Percentiles rank a stretch among this genome's conserved stretches.
phyloP scores from a whole-genome alignment of 2,113 vertebrate genomes.

The Thalassarche chlororhynchos region DNA sequence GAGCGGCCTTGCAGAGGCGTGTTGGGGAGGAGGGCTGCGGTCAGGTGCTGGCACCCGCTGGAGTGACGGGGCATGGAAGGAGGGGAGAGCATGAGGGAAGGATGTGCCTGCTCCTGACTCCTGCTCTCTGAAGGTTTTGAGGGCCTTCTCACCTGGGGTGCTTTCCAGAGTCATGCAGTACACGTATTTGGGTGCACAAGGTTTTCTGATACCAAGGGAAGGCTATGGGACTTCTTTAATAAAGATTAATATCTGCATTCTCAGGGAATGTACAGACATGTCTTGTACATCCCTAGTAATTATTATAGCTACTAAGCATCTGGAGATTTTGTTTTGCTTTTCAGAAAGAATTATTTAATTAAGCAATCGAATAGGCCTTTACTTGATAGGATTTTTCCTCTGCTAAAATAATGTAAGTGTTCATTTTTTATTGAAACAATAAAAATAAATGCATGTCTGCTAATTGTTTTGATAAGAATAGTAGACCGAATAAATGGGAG shows the following conservation, averaged over 20 bases:
- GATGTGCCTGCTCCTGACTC: background rate
- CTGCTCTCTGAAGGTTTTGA: background rate
- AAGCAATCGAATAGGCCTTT: background rate
- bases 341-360: background rate
- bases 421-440: background rate
- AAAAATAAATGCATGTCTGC: background rate
- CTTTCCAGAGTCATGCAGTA: background rate
- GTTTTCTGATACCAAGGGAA: background rate
- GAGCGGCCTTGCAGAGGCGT: background rate
- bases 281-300: background rate
- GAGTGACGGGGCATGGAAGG: background rate
- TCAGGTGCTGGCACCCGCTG: background rate
- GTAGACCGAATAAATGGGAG: background rate
- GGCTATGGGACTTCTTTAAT: background rate
- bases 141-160: accelerated
- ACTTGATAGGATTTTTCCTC: background rate
- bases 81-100: background rate
- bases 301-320: background rate
- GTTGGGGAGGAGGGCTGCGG: background rate
- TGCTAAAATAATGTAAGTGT: background rate
- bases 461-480: background rate
- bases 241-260: background rate
- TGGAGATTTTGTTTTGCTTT: background rate
- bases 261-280: background rate
- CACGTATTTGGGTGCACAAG: background rate